phyloP scores from a whole-genome alignment of 2,797 vertebrate species.

The Lates japonicus region DNA sequence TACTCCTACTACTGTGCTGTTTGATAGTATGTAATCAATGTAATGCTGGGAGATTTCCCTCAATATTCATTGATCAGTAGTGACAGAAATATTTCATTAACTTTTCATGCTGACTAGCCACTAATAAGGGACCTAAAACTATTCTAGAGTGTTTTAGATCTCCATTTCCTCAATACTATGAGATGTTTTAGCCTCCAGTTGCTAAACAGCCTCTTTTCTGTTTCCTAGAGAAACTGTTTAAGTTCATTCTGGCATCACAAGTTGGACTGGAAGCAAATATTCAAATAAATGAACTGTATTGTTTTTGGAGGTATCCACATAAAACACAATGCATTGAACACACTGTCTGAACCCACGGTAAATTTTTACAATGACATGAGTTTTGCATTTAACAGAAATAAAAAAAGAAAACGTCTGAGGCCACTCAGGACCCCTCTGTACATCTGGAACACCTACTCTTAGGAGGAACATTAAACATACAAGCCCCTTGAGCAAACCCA shows the following conservation, averaged over 20 bases:
- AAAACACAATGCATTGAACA: slow-evolving; percentile 28
- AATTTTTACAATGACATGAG: slow-evolving; percentile 25
- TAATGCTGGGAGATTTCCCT: neutral
- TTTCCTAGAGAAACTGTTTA: slow-evolving; percentile 13
- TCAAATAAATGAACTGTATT: slow-evolving; percentile 36
- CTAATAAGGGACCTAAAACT: neutral
- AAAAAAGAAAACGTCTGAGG: slow-evolving; percentile 16
- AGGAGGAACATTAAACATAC: slow-evolving; percentile 42
- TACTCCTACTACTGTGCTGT: neutral
- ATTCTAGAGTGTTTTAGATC: neutral
- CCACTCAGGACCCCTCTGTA: neutral
- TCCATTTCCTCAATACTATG: neutral
- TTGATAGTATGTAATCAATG: neutral
- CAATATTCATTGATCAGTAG: neutral
- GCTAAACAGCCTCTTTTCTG: neutral
- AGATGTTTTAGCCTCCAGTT: neutral
- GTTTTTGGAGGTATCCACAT: slow-evolving; percentile 36
- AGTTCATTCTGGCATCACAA: slow-evolving; percentile 25
- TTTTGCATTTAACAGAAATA: slow-evolving; percentile 39
- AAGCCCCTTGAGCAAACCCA: slow-evolving; percentile 39
- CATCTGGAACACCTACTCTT: slow-evolving; percentile 49
- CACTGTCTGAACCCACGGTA: slow-evolving; percentile 13
- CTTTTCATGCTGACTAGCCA: neutral
- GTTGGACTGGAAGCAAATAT: slow-evolving; percentile 33
- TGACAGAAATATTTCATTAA: neutral